Conservation (phyloP, 53 echinoderm and acorn worm genomes). For the Paracentrotus lividus region DNA sequence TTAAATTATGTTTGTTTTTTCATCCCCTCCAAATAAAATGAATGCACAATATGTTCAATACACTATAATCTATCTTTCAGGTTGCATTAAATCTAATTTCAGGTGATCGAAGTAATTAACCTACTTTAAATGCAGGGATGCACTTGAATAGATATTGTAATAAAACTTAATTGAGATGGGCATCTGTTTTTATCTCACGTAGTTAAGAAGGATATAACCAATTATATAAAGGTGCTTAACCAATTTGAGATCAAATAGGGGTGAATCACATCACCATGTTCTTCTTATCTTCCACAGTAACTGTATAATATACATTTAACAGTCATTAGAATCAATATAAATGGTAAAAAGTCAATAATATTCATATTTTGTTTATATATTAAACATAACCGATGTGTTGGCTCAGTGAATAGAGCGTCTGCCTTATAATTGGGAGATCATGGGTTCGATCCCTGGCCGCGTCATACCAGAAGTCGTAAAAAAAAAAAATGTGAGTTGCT, state of each 20-base stretch:
- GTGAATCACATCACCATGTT: background rate
- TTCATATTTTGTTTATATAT: too few species aligned
- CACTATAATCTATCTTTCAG: background rate
- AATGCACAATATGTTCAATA: too few species aligned
- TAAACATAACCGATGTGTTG: too few species aligned
- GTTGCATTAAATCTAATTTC: background rate
- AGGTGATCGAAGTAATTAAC: background rate
- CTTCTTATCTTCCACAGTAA: background rate
- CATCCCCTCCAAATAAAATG: too few species aligned
- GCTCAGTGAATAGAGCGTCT: too few species aligned
- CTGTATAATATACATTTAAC: background rate
- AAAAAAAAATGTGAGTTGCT: too few species aligned
- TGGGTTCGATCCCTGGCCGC: too few species aligned
- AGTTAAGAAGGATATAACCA: background rate
- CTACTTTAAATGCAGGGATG: background rate
- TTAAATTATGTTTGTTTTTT: too few species aligned
- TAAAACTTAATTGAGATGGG: constrained; percentile 4
- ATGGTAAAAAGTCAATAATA: too few species aligned
- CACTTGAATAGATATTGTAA: background rate
- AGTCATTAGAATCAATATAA: too few species aligned
- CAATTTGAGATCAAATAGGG: background rate
- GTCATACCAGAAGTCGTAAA: too few species aligned
- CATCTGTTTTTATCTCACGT: background rate
- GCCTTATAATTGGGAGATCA: too few species aligned
- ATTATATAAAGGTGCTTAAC: background rate